Percentiles rank a stretch among this genome's conserved stretches.
Evolutionary conservation across 2,113 vertebrate species (phyloP).

Genomic region (Ictalurus furcatus): DNA sequence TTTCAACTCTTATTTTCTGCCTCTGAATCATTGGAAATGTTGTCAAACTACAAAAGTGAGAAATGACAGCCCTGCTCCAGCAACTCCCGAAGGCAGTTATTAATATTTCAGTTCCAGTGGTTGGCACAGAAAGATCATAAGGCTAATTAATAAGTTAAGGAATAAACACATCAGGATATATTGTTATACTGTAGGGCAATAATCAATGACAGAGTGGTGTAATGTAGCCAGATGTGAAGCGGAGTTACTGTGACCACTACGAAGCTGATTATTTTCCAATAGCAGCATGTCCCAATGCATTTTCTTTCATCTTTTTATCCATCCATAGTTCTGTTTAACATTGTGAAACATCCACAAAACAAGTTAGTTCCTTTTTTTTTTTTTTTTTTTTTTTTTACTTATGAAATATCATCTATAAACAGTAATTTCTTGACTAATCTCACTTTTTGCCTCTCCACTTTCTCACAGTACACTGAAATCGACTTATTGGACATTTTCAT

Average conservation of each 20-base stretch:
- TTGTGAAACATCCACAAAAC: background rate
- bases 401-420: background rate
- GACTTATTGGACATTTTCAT: too few species aligned
- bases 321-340: too few species aligned
- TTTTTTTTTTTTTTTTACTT: background rate
- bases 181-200: background rate
- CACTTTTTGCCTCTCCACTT: background rate
- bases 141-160: background rate
- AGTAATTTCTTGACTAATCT: background rate
- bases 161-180: background rate
- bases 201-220: background rate
- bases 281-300: too few species aligned
- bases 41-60: background rate
- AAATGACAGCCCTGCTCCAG: background rate
- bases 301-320: background rate
- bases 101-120: background rate
- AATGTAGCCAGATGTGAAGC: background rate
- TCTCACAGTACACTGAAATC: too few species aligned
- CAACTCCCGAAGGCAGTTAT: background rate
- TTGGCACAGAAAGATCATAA: background rate
- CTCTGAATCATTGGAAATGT: background rate
- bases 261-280: background rate
- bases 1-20: background rate
- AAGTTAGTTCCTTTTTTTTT: background rate
- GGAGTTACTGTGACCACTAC: background rate